Evolutionary conservation across 1,140 invertebrate genomes (phyloP).

Genomic region (Drosophila sturtevanti): DNA sequence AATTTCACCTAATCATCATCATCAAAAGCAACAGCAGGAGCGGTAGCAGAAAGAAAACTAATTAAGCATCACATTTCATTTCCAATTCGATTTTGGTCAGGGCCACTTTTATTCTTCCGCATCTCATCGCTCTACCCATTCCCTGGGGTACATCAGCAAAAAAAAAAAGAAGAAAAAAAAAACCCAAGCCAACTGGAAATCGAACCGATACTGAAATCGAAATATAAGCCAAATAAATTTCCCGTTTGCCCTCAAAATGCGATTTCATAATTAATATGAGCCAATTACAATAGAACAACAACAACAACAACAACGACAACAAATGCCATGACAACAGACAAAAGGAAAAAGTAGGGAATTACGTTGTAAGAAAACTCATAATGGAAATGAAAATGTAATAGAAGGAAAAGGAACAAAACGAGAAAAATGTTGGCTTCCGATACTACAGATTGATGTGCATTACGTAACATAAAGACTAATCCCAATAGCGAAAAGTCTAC

Average conservation of each 20-base stretch:
- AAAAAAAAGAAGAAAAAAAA: no score
- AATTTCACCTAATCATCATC: constrained; percentile 37
- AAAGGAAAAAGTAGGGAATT: background rate
- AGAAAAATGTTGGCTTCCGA: constrained; percentile 1
- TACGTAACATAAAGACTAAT: constrained; percentile 28
- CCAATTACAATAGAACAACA: constrained; percentile 53
- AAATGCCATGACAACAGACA: constrained; percentile 35
- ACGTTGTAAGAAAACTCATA: constrained; percentile 8
- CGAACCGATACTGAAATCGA: constrained; percentile 59
- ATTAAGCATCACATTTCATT: constrained; percentile 79
- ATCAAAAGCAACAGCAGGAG: background rate
- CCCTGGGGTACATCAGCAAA: background rate
- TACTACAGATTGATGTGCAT: constrained; percentile 66
- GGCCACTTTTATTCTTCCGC: background rate
- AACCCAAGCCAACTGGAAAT: constrained; percentile 17
- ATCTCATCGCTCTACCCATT: background rate
- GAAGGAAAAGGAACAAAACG: background rate
- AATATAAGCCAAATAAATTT: constrained; percentile 80
- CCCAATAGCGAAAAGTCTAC: constrained; percentile 11
- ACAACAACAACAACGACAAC: constrained; percentile 11
- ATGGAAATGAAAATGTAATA: constrained; percentile 40
- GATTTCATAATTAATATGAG: constrained; percentile 80
- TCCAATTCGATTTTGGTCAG: constrained; percentile 56
- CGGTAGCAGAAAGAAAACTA: constrained; percentile 63
- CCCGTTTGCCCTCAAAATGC: constrained; percentile 61